Evolutionary conservation across 2,888 invertebrate genomes (phyloP).

Genomic region (Agriopis leucophaearia): DNA sequence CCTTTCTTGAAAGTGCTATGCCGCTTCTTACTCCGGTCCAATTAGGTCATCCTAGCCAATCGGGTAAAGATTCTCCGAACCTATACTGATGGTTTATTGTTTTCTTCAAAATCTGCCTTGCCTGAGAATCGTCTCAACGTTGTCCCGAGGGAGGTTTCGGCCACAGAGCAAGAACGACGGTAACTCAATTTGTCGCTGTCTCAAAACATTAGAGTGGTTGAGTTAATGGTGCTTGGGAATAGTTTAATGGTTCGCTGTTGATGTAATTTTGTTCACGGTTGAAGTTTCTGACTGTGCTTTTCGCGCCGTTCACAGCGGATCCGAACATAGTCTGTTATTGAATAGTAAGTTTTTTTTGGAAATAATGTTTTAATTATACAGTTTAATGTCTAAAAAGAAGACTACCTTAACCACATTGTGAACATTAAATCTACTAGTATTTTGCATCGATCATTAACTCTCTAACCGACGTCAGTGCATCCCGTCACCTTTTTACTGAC

Average conservation of each 20-base stretch:
- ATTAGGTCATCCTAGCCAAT: too few species aligned
- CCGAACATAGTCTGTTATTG: too few species aligned
- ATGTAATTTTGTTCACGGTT: conserved; percentile 26
- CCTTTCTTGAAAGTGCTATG: too few species aligned
- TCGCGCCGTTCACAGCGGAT: too few species aligned
- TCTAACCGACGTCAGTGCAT: not conserved
- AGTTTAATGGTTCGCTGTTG: conserved; percentile 31
- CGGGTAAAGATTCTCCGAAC: not conserved
- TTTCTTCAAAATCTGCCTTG: not conserved
- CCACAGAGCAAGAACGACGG: conserved; percentile 28
- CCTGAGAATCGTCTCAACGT: not conserved
- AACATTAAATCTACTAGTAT: too few species aligned
- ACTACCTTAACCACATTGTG: too few species aligned
- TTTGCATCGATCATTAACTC: not conserved
- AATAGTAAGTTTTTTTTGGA: too few species aligned
- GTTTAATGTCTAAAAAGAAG: too few species aligned
- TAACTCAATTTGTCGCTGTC: conserved; percentile 33
- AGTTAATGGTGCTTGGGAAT: conserved; percentile 30
- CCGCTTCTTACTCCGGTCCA: too few species aligned
- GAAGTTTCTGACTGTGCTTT: not conserved
- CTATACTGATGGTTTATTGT: not conserved
- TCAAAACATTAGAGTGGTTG: conserved; percentile 22
- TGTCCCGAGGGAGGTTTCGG: conserved; percentile 36
- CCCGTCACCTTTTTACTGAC: conserved; percentile 15
- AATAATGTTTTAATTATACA: too few species aligned